Conservation (phyloP, 1,140 invertebrate species). For the Heliconius melpomene region DNA sequence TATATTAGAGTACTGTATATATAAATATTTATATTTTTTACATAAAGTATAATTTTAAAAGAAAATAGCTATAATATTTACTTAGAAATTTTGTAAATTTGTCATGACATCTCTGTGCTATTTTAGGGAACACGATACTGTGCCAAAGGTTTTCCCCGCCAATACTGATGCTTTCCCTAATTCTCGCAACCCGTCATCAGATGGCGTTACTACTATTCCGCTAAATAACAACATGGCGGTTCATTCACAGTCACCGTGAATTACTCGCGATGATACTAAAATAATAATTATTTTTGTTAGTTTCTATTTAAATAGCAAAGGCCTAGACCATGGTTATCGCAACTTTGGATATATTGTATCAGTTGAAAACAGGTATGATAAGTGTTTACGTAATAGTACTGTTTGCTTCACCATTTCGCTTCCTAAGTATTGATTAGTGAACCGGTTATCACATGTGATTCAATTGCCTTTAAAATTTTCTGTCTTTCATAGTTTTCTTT, state of each 20-base stretch:
- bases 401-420: constrained; percentile 39
- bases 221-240: constrained; percentile 63
- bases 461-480: neutral
- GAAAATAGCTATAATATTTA: neutral
- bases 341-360: constrained; percentile 35
- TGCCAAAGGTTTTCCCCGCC: constrained; percentile 18
- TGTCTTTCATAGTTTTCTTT: constrained; percentile 7
- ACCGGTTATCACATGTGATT: constrained; percentile 31
- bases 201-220: constrained; percentile 49
- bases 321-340: constrained; percentile 31
- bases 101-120: constrained; percentile 34
- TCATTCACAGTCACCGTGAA: constrained; percentile 50
- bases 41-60: too few species aligned
- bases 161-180: constrained; percentile 20
- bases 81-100: neutral
- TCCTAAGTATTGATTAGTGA: constrained; percentile 61
- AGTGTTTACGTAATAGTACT: constrained; percentile 44
- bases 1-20: too few species aligned
- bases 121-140: constrained; percentile 16
- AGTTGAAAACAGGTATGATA: constrained; percentile 50
- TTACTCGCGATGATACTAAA: constrained; percentile 53
- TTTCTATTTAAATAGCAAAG: constrained; percentile 32
- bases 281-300: constrained; percentile 45
- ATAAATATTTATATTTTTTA: too few species aligned
- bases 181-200: constrained; percentile 50